Conservation (phyloP, 2,888 invertebrate genomes). For the Myopa tessellatipennis region DNA sequence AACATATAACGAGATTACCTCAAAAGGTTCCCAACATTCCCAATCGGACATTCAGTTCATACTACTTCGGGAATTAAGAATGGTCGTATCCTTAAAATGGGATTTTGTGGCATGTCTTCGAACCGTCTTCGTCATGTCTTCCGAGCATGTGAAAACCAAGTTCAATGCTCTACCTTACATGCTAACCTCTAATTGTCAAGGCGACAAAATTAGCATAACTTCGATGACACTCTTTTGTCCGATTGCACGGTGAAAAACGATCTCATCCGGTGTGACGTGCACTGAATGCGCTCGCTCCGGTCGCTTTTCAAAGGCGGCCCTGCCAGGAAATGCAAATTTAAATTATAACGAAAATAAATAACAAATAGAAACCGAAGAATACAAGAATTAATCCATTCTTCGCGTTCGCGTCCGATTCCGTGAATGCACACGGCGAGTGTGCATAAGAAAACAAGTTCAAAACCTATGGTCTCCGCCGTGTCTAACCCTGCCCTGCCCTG, state of each 20-base stretch:
- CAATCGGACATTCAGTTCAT: constrained; percentile 18
- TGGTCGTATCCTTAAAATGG: not conserved
- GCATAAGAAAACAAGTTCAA: constrained; percentile 27
- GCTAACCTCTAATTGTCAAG: constrained; percentile 10
- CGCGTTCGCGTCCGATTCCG: not conserved
- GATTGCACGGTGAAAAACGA: not conserved
- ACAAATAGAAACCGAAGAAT: constrained; percentile 12
- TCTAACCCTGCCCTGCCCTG: not conserved
- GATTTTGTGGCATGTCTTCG: constrained; percentile 21
- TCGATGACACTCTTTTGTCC: constrained; percentile 28
- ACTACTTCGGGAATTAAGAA: too few species aligned
- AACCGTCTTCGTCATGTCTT: constrained; percentile 1
- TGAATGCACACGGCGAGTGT: not conserved
- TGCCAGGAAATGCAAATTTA: constrained; percentile 37
- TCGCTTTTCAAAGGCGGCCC: not conserved
- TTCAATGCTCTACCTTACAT: constrained; percentile 23
- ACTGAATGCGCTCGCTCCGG: constrained; percentile 18
- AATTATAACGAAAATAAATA: constrained; percentile 37
- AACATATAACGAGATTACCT: not conserved
- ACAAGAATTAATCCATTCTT: not conserved
- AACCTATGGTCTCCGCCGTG: not conserved
- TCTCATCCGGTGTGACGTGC: constrained; percentile 33
- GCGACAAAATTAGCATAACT: constrained; percentile 34
- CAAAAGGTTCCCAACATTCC: constrained; percentile 21
- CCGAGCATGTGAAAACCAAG: constrained; percentile 30